Evolutionary conservation across 2,797 vertebrate genomes (phyloP), one percentile per base, ranked within the genome.

Genomic region (Borostomias antarcticus): DNA sequence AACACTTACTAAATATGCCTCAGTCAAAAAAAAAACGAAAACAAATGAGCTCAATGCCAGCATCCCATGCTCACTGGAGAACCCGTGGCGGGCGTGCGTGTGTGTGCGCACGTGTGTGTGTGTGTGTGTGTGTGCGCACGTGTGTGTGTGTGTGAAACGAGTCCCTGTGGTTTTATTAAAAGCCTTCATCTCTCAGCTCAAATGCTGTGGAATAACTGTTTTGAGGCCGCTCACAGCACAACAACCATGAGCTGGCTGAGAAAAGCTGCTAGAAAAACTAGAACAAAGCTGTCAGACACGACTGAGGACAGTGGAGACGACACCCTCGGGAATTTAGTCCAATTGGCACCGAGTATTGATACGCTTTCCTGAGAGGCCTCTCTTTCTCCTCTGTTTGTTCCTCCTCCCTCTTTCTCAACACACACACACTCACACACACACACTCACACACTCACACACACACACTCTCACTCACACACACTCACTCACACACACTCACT

Each of bases 1-100:
- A 56, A 28, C 15, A 35, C 61, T 68, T 61, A 66, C 80, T 81
- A 75, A 82, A 83, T 68, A 66, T 58, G 74, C 75, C 77, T 71
- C 69, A 53, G 43, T 32, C 0, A 26, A 56, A 15, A 47, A 23
- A 33, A 50, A 58, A 58, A 53, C 63, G 64, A 64, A 60, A 77
- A 77, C 67, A 19, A 67, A 72, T 47, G 23, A 70, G 57, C 37
- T 79, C 63, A 77, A 72, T 62, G 57, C 66, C 43, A 3, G 64
- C 74, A 35, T 69, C 69, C 53, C n/a, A 68, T 56, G 62, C 52
- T 17, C 2, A 58, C 58, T 32, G 32, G 47, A 67, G 65, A 21
- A 60, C 63, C 40, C 57, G 50, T 64, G 73, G 73, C 21, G 33
- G 33, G 48, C 17, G 62, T n/a, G 19, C 1, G 62, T 4, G 62